Evolutionary conservation across 2,797 vertebrate species (phyloP).

Genomic region (Clarias fuscus): DNA sequence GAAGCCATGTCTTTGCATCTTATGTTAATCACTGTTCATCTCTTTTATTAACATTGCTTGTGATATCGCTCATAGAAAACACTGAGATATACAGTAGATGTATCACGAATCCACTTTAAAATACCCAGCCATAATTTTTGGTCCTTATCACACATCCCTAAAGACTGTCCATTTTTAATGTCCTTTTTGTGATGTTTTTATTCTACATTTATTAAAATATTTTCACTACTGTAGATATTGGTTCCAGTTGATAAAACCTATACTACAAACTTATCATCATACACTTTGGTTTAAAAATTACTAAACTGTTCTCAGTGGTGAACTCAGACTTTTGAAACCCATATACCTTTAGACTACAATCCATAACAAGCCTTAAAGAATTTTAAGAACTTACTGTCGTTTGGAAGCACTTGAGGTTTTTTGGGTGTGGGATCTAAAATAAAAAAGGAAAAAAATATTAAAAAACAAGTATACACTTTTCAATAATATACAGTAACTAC

Average conservation of each 20-base stretch:
- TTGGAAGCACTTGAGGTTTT: not conserved
- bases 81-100: no score
- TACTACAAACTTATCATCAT: not conserved
- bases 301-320: not conserved
- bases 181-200: no score
- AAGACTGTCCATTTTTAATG: not conserved
- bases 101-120: no score
- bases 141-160: no score
- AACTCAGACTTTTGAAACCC: not conserved
- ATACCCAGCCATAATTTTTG: no score
- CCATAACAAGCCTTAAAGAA: not conserved
- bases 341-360: not conserved
- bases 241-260: not conserved
- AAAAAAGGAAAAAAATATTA: slow-evolving; percentile 15
- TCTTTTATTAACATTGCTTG: no score
- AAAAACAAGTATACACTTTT: not conserved
- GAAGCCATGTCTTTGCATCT: no score
- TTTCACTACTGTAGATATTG: not conserved
- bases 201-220: not conserved
- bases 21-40: no score
- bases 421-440: slow-evolving; percentile 49
- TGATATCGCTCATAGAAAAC: no score
- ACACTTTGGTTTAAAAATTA: not conserved
- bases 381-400: slow-evolving; percentile 41
- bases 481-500: not conserved